These are phyloP conservation scores for Brachirus orientalis DNA, from an alignment of 2,113 vertebrate species.

Conservation along the genomic window DNA sequence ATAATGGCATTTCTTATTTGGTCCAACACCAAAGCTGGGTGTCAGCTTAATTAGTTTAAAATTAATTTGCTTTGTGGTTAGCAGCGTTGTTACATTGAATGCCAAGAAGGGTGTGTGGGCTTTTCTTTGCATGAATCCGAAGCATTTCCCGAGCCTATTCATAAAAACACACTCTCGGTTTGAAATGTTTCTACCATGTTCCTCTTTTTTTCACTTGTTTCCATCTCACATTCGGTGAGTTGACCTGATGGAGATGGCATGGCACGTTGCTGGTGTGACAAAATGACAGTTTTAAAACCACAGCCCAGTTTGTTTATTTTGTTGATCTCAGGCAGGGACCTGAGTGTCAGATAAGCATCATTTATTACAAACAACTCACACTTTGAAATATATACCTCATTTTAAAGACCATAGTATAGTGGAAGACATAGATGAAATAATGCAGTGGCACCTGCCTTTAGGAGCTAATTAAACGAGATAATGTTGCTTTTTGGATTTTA, in stretches of 20 bases:
- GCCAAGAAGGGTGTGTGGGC: slow-evolving; percentile 40
- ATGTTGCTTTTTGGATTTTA: slow-evolving; percentile 42
- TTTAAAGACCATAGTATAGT: slow-evolving; percentile 55
- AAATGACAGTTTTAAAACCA: no score
- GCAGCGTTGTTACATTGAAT: slow-evolving; percentile 33
- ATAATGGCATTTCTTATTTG: slow-evolving; percentile 62
- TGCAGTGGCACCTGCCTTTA: slow-evolving; percentile 59
- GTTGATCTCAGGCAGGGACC: no score
- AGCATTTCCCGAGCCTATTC: slow-evolving; percentile 21
- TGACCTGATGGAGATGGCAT: slow-evolving; percentile 29
- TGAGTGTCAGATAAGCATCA: slow-evolving; percentile 69
- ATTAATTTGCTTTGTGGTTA: slow-evolving; percentile 67
- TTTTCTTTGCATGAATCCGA: slow-evolving; percentile 29
- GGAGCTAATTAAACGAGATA: slow-evolving; percentile 77
- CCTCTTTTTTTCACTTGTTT: slow-evolving; percentile 37
- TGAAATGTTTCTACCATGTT: slow-evolving; percentile 20
- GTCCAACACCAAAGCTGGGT: slow-evolving; percentile 55
- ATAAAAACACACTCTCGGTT: not conserved
- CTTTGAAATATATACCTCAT: slow-evolving; percentile 65
- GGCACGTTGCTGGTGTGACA: slow-evolving; percentile 47
- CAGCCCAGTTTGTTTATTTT: no score
- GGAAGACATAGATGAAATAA: slow-evolving; percentile 59
- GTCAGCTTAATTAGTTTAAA: slow-evolving; percentile 68
- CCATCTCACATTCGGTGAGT: slow-evolving; percentile 60
- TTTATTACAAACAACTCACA: slow-evolving; percentile 65